Base-by-base conservation (phyloP, 2,797 vertebrate species). In the Salmo trutta region DNA sequence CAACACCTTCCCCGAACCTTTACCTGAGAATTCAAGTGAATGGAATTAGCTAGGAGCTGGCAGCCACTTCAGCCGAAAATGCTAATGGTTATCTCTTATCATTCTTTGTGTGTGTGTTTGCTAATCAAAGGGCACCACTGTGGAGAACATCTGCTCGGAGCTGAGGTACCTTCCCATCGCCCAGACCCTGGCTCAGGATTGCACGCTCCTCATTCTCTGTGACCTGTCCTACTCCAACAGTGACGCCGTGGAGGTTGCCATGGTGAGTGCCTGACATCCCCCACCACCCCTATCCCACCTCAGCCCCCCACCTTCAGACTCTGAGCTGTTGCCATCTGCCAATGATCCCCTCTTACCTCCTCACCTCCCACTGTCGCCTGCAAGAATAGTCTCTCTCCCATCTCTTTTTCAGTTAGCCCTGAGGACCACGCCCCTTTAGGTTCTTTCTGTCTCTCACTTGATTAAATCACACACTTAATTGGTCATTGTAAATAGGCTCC, bases 71-170 rank as follows among this genome's bases (percentile, higher is more conserved):
- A 54, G 21, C 68, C 74, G 74, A 67, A 77, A 76, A 74, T 59
- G 64, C 67, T 59, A 75, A 83, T 24, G 16, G 75, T 83, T 73
- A 88, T 82, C 73, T 79, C 24, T 75, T 31, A 17, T 41, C n/a
- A 15, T 21, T 10, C 47, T 51, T 76, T 47, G 31, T 80, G 68
- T 75, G 15, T 77, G 73, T 84, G 54, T 82, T 69, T 79, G 71
- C 56, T 81, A 1, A 4, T 86, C 51, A 75, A 83, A 99, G 98
- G 97, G 97, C 66, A 97, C 97, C 83, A 98, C 96, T 0, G 95
- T 97, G 79, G 97, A 97, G 84, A 93, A 95, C 78, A 95, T 99
- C 88, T 99, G 98, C 90, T 96, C 94, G 0, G 97, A 98, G 88
- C 95, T 99, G 72, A 92, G 96, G n/a, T 96, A 96, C 81, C 94